Base-by-base conservation (phyloP, 2,888 invertebrate species). In the Lasiommata megera region DNA sequence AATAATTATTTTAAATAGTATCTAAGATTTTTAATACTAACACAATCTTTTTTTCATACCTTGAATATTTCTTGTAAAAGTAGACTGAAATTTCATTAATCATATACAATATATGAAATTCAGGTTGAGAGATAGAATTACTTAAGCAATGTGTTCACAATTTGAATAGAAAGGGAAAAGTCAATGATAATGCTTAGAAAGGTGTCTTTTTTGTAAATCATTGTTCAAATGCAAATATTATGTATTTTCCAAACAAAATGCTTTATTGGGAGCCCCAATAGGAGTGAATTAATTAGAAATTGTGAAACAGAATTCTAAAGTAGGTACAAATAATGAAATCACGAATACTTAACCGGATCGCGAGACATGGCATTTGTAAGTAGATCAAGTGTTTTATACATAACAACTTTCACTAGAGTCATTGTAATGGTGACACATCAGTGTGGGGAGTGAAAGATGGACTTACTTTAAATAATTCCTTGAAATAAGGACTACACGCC, bases 401-500 rank as follows among this genome's bases (percentile, higher is more conserved):
- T 90, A 90, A 90, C 90, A 89, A 91, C 89, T 90, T 88, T 88
- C 89, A 88, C 88, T 88, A 88, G 83, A 90, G 84, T 89, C 90
- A 90, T 90, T 89, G 90, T 90, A 88, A 89, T 88, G 90, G 88
- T 90, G 90, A 90, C 89, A 90, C 90, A 88, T 89, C 89, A 89
- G 85, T 88, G 88, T 88, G 88, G 85, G 86, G 88, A 88, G 88
- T 84, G 85, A 89, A 88, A 88, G 87, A 88, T 84, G 78, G 77
- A 90, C 93, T 93, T 93, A 95, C 95, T 93, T 95, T 95, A 90
- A 95, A 95, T 77, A 95, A 91, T 90, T 95, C 95, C 93, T 96
- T 96, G 92, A 96, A 96, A 92, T 95, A 96, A 71, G 96, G 96
- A 89, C 96, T 96, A 92, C 96, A 96, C 70, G 96, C 96, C 65